Evolutionary conservation across 2,888 invertebrate species (phyloP), one percentile per base, ranked within the genome.

Genomic region (Lasioglossum calceatum): DNA sequence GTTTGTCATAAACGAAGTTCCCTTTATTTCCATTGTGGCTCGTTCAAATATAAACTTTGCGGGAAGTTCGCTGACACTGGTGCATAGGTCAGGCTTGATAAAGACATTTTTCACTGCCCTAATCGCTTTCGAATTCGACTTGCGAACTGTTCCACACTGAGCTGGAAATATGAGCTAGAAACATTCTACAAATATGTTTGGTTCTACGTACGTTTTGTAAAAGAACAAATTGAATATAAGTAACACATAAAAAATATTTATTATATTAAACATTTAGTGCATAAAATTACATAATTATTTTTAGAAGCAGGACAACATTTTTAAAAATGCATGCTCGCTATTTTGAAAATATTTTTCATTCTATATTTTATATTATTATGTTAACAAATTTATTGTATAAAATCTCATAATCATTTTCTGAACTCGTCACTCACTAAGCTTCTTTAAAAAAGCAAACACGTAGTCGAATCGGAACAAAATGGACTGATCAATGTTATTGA

Each of bases 1-100:
- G 85, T 88, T 81, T 82, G 89, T 87, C 89, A 85, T 89, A 89
- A 90, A 83, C 85, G 85, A 81, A 87, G 90, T 87, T 81, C 79
- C 76, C 85, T 90, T 88, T 86, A 82, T 72, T 64, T 75, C 36
- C 54, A 61, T 76, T 67, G 58, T 42, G 50, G 54, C 39, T 81
- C 79, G 70, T n/a, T 64, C 67, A 12, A 27, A 14, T n/a, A 32
- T n/a, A 50, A 81, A 74, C 67, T 81, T 73, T 23, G 36, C 19
- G 58, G 70, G 36, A 36, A 77, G 42, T 87, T 71, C 36, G 16
- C 14, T 27, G 32, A 27, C 42, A n/a, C 42, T 16, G 12, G 47
- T 75, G 70, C 74, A 61, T 75, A 73, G 32, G 74, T 73, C 77
- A 76, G 47, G n/a, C 64, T n/a, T 36, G 71, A 64, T 75, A 75